phyloP scores from a whole-genome alignment of 2,888 invertebrate genomes.

The Pseudanteris insignis region DNA sequence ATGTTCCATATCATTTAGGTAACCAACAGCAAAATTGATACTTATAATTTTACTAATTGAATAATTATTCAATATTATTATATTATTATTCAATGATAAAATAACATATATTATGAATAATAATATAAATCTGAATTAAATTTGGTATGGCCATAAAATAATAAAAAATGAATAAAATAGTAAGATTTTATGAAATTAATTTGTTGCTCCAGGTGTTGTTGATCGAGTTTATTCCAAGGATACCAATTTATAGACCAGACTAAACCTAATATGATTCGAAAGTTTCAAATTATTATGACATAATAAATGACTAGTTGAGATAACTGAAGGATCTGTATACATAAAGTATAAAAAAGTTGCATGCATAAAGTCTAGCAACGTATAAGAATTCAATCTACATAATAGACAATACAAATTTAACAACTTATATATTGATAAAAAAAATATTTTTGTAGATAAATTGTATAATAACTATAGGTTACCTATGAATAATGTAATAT shows the following conservation, averaged over 20 bases:
- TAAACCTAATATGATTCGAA: slow-evolving; percentile 69
- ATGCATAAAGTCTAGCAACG: slow-evolving; percentile 9
- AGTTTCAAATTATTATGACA: slow-evolving; percentile 27
- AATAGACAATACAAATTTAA: slow-evolving; percentile 35
- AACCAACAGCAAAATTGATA: no score
- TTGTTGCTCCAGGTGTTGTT: slow-evolving; percentile 84
- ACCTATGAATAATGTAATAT: no score
- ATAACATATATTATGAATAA: no score
- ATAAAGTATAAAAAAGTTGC: neutral
- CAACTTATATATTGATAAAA: slow-evolving; percentile 49
- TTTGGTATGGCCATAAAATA: no score
- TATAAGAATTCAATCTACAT: slow-evolving; percentile 26
- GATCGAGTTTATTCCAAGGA: slow-evolving; percentile 95
- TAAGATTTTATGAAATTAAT: no score
- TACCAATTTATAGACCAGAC: slow-evolving; percentile 94
- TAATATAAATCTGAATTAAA: no score
- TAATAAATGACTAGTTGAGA: no score
- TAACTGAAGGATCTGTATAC: slow-evolving; percentile 26
- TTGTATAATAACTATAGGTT: slow-evolving; percentile 55
- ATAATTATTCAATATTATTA: no score
- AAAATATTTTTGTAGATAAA: slow-evolving; percentile 63
- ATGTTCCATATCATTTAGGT: no score
- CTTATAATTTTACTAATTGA: no score
- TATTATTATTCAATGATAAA: no score
- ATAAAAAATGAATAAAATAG: no score